Conservation (phyloP, 2,888 invertebrate species). For the Drosophila stalkeri region DNA sequence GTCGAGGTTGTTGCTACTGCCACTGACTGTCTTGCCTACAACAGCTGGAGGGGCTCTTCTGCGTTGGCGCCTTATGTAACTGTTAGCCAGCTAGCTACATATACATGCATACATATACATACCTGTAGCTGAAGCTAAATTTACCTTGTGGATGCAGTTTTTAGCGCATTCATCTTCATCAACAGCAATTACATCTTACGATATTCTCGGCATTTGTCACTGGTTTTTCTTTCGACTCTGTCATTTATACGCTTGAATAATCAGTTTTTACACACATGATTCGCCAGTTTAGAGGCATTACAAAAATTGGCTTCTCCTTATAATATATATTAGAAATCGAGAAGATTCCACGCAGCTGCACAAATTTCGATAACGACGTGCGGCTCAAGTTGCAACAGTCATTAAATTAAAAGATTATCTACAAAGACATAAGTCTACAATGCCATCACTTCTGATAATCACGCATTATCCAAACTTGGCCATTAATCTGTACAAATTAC, state of each 20-base stretch:
- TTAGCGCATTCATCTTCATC: slow-evolving; percentile 71
- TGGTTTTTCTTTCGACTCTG: slow-evolving; percentile 33
- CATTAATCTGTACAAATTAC: too few relatives aligned
- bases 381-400: slow-evolving; percentile 17
- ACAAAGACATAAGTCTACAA: not conserved
- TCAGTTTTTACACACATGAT: slow-evolving; percentile 40
- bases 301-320: slow-evolving; percentile 42
- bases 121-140: not conserved
- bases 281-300: slow-evolving; percentile 29
- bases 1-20: slow-evolving; percentile 73
- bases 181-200: slow-evolving; percentile 55
- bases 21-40: slow-evolving; percentile 10
- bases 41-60: slow-evolving; percentile 59
- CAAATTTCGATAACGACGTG: slow-evolving; percentile 28
- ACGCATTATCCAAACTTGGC: not conserved
- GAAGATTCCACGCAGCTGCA: slow-evolving; percentile 15
- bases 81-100: slow-evolving; percentile 20
- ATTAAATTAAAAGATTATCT: slow-evolving; percentile 10
- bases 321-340: slow-evolving; percentile 33
- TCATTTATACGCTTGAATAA: slow-evolving; percentile 68
- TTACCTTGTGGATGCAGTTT: slow-evolving; percentile 24
- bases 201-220: slow-evolving; percentile 64
- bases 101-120: not conserved
- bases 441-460: not conserved
- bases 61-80: slow-evolving; percentile 77